Evolutionary conservation across 2,797 vertebrate species (phyloP), one percentile per base, ranked within the genome.

Genomic region (Buphagus erythrorhynchus): DNA sequence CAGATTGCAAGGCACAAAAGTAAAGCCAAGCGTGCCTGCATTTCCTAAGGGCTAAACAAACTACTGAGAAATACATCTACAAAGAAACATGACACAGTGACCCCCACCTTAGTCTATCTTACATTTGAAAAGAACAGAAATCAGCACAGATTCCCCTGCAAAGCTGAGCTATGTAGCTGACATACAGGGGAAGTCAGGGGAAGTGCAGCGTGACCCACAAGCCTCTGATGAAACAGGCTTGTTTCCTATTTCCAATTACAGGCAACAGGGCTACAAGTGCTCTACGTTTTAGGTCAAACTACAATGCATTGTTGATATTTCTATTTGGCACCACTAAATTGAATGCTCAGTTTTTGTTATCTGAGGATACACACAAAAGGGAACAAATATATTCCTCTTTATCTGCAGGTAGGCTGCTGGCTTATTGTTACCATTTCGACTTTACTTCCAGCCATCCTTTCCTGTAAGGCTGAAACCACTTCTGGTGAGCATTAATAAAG

Each of bases 31-130:
- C 15, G 31, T 51, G 49, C 31, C n/a, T 4, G 9, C 6, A 6
- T 52, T 76, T 82, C 85, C 68, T 86, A 35, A 12, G 45, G 61
- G 67, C 78, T 86, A 89, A 95, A 92, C 55, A 86, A 73, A 25
- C 16, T 77, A 61, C 46, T 66, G 46, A 90, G 87, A 95, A 96
- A 94, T 16, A 74, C 0, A 2, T 46, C 58, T 1, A 3, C 31
- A 57, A 69, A 84, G 20, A 28, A 75, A 46, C 29, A 52, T 2
- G 58, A 81, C 67, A 90, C 51, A 59, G 58, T 86, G 74, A 88
- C 69, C 87, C 87, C 40, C 48, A 69, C 45, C 85, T 88, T 48
- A 43, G 13, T 38, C 77, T 43, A 46, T 38, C 62, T 40, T 29
- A 16, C 3, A 6, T 11, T 48, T 40, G 55, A 79, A 67, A 79